Evolutionary conservation across 1,140 invertebrate species (phyloP), one percentile per base, ranked within the genome.

Genomic region (Homalodisca vitripennis): DNA sequence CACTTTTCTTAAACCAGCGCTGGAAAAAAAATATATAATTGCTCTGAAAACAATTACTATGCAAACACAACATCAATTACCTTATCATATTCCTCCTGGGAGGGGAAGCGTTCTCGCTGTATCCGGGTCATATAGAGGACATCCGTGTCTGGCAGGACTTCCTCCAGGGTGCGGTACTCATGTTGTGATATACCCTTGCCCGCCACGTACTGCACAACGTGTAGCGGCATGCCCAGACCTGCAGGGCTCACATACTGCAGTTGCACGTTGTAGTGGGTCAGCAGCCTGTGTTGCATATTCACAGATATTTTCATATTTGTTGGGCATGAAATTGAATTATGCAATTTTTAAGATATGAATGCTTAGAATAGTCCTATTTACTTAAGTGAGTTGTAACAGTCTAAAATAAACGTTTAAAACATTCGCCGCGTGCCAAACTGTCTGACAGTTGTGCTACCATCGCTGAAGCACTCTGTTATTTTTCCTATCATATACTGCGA

Each of bases 101-200:
- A 88, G 0, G 82, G 75, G 81, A 99, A 99, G 73, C 98, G 84
- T 82, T 99, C 98, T 30, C 89, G 87, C 79, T 99, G 98, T 74
- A 99, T 98, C 71, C 98, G 85, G 0, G 98, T 99, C 91, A 99
- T 96, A 75, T 99, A 99, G 1, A 99, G 78, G 17, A 99, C 96
- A 83, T 99, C 98, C 3, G 96, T 98, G 65, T 95, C 93, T 0
- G 89, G 87, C 10, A 99, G 79, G 14, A 92, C 94, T 51, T 92
- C 88, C 78, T 98, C 92, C 48, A 99, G 80, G 20, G 79, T 84
- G 1, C 77, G 77, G 72, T 85, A 92, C 66, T 85, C 83, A 80
- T 93, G 87, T 80, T 98, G 95, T 3, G 82, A 77, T 68, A 98
- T 89, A 10, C 90, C 90, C 74, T 91, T 92, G 1, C 86, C 82